Percentiles rank a stretch among this genome's conserved stretches.
These are phyloP conservation scores for Aspidiotus rigidus DNA, from an alignment of 2,888 invertebrate species.

Conservation along the genomic window DNA sequence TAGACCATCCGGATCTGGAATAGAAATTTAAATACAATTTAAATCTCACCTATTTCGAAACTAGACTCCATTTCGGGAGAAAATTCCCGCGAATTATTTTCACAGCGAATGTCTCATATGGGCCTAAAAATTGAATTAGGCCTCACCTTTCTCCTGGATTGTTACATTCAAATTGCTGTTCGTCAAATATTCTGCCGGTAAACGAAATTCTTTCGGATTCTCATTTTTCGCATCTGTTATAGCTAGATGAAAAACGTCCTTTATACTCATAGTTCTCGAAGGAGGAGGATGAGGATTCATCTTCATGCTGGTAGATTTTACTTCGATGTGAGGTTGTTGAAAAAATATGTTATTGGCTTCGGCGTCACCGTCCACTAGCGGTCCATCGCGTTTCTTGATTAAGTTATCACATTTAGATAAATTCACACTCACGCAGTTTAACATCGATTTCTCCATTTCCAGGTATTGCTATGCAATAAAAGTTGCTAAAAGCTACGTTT, in stretches of 20 bases:
- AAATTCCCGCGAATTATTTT: too few relatives aligned
- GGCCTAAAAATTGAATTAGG: too few relatives aligned
- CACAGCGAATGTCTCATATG: too few relatives aligned
- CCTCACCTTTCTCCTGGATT: constrained; percentile 13
- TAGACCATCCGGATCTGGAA: constrained; percentile 6
- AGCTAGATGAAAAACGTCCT: constrained; percentile 8
- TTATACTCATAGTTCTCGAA: constrained; percentile 2
- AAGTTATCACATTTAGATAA: constrained; percentile 2
- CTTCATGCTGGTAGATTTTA: neutral
- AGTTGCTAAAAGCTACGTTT: too few relatives aligned
- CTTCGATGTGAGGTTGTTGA: too few relatives aligned
- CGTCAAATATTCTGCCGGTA: constrained; percentile 15
- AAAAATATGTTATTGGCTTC: neutral
- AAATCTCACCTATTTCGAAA: too few relatives aligned
- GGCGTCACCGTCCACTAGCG: neutral
- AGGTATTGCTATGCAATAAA: too few relatives aligned
- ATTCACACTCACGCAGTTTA: neutral
- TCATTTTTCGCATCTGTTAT: constrained; percentile 12
- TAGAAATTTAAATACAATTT: neutral
- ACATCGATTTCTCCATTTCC: too few relatives aligned
- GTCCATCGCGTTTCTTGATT: neutral
- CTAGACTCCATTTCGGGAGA: too few relatives aligned
- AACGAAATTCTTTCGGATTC: constrained; percentile 22
- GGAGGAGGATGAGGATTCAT: too few relatives aligned
- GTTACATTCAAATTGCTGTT: constrained; percentile 9